Conservation (phyloP, 2,888 invertebrate genomes). For the Smittia aterrima region DNA sequence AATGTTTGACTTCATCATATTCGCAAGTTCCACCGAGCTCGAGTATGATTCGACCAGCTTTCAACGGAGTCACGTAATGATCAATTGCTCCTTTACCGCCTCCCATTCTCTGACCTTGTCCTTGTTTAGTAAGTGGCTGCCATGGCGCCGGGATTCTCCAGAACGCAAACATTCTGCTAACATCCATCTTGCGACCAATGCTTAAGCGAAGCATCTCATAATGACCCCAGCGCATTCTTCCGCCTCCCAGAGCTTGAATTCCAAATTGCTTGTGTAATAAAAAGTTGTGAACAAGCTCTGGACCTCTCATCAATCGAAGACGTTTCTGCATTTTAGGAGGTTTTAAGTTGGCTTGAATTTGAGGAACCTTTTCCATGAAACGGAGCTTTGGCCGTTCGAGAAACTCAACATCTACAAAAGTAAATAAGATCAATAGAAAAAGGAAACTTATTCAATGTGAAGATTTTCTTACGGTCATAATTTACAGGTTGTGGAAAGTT, state of each 20-base stretch:
- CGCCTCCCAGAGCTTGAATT: slow-evolving; percentile 81
- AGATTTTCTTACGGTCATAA: slow-evolving; percentile 61
- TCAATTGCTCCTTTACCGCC: slow-evolving; percentile 95
- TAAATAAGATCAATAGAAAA: slow-evolving; percentile 37
- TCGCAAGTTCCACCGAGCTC: slow-evolving; percentile 92
- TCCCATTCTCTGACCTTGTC: slow-evolving; percentile 89
- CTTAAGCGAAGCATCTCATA: slow-evolving; percentile 83
- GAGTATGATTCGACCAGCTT: slow-evolving; percentile 83
- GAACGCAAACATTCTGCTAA: slow-evolving; percentile 82
- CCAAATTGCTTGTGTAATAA: slow-evolving; percentile 91
- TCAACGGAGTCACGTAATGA: slow-evolving; percentile 92
- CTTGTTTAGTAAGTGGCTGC: slow-evolving; percentile 90
- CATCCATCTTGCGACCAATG: slow-evolving; percentile 75
- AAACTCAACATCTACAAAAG: slow-evolving; percentile 64
- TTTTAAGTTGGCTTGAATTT: slow-evolving; percentile 63
- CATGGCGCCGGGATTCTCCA: slow-evolving; percentile 95
- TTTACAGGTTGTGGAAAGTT: slow-evolving; percentile 67
- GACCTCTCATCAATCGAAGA: slow-evolving; percentile 84
- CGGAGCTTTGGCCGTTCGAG: slow-evolving; percentile 70
- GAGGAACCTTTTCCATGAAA: slow-evolving; percentile 71
- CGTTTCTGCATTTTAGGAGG: slow-evolving; percentile 84
- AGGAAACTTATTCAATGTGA: slow-evolving; percentile 40
- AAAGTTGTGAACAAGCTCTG: slow-evolving; percentile 80
- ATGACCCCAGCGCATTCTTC: slow-evolving; percentile 75
- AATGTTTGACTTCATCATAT: slow-evolving; percentile 70